Conservation (phyloP, 2,888 invertebrate species). For the Watsonalla cultraria region DNA sequence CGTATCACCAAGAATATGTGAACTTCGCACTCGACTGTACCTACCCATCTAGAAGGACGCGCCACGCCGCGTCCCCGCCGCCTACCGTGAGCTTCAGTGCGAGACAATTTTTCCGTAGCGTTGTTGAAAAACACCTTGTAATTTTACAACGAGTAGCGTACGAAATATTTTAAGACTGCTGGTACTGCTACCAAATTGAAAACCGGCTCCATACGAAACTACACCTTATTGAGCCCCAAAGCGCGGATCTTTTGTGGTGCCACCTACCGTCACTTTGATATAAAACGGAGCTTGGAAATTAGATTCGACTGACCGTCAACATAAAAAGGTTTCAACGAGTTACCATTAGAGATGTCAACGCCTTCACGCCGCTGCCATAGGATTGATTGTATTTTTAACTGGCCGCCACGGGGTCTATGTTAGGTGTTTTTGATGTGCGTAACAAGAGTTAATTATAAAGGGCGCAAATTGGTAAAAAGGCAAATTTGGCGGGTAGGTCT, state of each 20-base stretch:
- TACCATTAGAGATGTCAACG: conserved; percentile 14
- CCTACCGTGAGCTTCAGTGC: conserved; percentile 14
- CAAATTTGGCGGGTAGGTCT: conserved; percentile 20
- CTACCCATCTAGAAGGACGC: conserved; percentile 11
- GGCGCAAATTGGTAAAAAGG: conserved; percentile 16
- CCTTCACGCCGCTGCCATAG: conserved; percentile 7
- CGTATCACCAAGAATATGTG: conserved; percentile 13
- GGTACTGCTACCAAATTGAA: conserved; percentile 50
- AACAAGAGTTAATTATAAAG: conserved; percentile 15
- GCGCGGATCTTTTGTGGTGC: conserved; percentile 30
- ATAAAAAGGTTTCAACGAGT: conserved; percentile 15
- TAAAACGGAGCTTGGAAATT: neutral
- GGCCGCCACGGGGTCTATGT: conserved; percentile 16
- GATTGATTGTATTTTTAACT: conserved; percentile 6
- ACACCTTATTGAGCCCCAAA: conserved; percentile 28
- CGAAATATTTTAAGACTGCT: conserved; percentile 49
- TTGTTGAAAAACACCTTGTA: conserved; percentile 34
- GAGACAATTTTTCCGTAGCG: conserved; percentile 34
- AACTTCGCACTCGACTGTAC: conserved; percentile 16
- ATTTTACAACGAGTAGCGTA: conserved; percentile 38
- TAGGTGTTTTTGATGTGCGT: conserved; percentile 19
- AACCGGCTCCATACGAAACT: conserved; percentile 29
- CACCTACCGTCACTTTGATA: conserved; percentile 30
- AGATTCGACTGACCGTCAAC: conserved; percentile 15
- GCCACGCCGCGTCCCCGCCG: neutral